phyloP scores from a whole-genome alignment of 2,797 vertebrate species.

The Sarcoramphus papa region DNA sequence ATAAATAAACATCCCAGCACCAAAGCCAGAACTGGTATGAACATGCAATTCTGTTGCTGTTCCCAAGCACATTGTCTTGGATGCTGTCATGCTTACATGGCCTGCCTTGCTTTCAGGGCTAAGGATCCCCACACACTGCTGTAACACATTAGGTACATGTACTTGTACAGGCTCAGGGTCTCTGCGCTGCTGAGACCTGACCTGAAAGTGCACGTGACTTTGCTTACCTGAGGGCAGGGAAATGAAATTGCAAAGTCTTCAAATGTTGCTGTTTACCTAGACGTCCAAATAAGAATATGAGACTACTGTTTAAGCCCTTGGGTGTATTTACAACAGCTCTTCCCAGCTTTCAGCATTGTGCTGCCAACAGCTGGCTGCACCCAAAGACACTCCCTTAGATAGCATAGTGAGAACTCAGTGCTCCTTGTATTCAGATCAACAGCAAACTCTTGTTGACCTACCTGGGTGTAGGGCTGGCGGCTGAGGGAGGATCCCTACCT shows the following conservation, averaged over 20 bases:
- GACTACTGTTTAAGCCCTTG: conserved; percentile 43
- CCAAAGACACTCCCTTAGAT: conserved; percentile 48
- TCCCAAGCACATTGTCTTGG: not conserved
- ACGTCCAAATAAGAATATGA: conserved; percentile 26
- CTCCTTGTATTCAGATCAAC: conserved; percentile 34
- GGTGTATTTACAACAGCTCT: conserved; percentile 45
- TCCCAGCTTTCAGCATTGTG: not conserved
- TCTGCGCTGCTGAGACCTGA: not conserved
- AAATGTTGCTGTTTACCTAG: conserved; percentile 43
- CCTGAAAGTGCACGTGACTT: not conserved
- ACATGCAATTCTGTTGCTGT: not conserved
- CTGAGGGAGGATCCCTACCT: conserved; percentile 16
- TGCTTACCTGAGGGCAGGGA: conserved; percentile 22
- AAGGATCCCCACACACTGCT: not conserved
- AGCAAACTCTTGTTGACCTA: conserved; percentile 56
- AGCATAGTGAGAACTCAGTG: not conserved
- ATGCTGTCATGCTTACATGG: not conserved
- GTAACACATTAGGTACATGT: not conserved
- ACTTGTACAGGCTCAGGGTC: not conserved
- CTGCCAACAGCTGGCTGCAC: conserved; percentile 36
- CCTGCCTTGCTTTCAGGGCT: not conserved
- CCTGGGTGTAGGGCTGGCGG: not conserved
- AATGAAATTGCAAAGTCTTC: conserved; percentile 31
- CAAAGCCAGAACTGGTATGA: not conserved
- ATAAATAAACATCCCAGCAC: not conserved